These are phyloP conservation scores for Dinomys branickii DNA, from an alignment of 2,113 vertebrate species.

Conservation along the genomic window DNA sequence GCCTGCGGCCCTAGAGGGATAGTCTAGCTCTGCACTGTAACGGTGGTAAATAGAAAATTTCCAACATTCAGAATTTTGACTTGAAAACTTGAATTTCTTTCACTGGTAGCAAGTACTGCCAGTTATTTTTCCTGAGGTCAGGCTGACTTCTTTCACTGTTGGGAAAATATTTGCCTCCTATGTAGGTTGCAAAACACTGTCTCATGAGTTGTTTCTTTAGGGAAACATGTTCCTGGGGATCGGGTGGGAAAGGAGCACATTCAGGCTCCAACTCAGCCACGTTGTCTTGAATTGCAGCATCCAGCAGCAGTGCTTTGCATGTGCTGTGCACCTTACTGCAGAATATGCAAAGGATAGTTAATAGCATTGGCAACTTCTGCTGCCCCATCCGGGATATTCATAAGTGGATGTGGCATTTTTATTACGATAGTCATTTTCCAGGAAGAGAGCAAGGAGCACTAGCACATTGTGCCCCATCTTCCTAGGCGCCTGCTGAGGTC, in stretches of 20 bases:
- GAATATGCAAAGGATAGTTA: background rate
- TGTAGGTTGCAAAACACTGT: background rate
- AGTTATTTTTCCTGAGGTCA: background rate
- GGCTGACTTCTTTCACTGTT: background rate
- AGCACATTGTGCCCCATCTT: background rate
- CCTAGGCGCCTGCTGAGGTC: background rate
- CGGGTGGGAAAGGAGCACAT: background rate
- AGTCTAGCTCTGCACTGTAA: background rate
- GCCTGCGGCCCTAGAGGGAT: background rate
- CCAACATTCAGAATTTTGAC: background rate
- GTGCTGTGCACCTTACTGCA: background rate
- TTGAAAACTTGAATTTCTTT: background rate
- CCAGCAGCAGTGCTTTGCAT: background rate
- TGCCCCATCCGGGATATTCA: background rate
- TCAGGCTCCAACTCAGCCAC: background rate
- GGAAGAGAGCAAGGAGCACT: background rate
- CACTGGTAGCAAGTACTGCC: background rate
- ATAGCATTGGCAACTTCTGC: background rate
- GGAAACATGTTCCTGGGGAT: no score
- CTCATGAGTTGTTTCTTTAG: background rate
- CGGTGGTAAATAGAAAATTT: background rate
- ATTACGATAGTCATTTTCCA: background rate
- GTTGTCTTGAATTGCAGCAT: background rate
- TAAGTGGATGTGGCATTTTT: background rate
- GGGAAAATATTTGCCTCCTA: background rate